Evolutionary conservation across 2,797 vertebrate genomes (phyloP).

Genomic region (Coreius guichenoti): DNA sequence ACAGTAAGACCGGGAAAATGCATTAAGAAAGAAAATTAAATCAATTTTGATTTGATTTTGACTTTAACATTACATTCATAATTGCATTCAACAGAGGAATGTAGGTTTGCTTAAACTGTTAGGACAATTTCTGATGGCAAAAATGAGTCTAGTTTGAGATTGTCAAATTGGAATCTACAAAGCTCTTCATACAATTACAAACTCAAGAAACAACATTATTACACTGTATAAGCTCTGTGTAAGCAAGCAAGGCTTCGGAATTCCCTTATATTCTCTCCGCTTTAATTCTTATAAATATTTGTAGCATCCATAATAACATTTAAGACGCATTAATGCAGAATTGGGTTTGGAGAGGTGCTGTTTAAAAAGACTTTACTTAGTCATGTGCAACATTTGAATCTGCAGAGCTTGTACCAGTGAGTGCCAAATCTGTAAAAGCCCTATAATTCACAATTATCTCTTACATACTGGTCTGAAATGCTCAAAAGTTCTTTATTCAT

Average conservation of each 20-base stretch:
- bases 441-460: background rate
- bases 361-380: background rate
- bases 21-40: background rate
- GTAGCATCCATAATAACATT: background rate
- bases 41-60: background rate
- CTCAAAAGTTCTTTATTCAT: background rate
- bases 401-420: background rate
- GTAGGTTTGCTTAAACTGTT: background rate
- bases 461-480: background rate
- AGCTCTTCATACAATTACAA: constrained; percentile 10
- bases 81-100: background rate
- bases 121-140: background rate
- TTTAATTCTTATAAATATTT: constrained; percentile 2
- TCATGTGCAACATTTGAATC: constrained; percentile 11
- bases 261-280: background rate
- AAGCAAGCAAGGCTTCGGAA: background rate
- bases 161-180: background rate
- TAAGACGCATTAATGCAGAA: background rate
- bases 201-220: constrained; percentile 2
- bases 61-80: background rate
- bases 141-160: background rate
- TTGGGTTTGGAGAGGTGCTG: background rate
- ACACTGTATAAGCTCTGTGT: constrained; percentile 7
- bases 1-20: background rate
- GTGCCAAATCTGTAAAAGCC: constrained; percentile 9